Base-by-base conservation (phyloP, 2,113 vertebrate genomes). In the Varanus salvator region DNA sequence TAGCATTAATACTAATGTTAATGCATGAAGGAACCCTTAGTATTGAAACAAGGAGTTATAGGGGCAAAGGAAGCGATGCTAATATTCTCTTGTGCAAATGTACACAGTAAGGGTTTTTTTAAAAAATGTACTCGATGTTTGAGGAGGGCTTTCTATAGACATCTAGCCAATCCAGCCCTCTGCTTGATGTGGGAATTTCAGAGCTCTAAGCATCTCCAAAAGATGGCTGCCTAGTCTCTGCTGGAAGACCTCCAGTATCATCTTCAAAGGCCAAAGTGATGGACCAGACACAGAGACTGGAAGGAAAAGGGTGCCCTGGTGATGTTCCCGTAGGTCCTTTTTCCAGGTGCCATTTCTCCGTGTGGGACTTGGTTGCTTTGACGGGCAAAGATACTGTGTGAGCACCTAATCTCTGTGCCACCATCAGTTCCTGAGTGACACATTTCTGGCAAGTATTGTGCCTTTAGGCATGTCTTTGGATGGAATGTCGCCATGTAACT, bases 401-500 rank as follows among this genome's bases (percentile, higher is more conserved):
- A 89, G 82, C 25, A 88, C 17, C 50, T 77, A 85, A 48, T 83
- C 72, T 90, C 84, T 69, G 66, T 86, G 76, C 84, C 21, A 88
- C 84, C 8, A 44, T 91, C 81, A 92, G 25, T 66, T 90, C 84
- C 54, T 93, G 92, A 92, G 91, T 91, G 92, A 94, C 92, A 82
- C 14, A 48, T 90, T 95, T 93, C 82, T 95, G 91, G 87, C 88
- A 94, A 89, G 78, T 91, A 64, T n/a, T 3, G 91, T 91, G 90
- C 89, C 91, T 93, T 29, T 0, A 12, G 90, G 88, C 92, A 88
- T 38, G 86, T 84, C 5, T 92, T 90, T 91, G 91, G 91, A 84
- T 91, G 93, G 92, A 96, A 96, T 95, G 94, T 87, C 92, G 77
- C 88, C 89, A 84, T 86, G 92, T 66, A 92, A 94, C 87, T 69